These are phyloP conservation scores for Montifringilla adamsi DNA, from an alignment of 2,113 vertebrate genomes.

Conservation along the genomic window DNA sequence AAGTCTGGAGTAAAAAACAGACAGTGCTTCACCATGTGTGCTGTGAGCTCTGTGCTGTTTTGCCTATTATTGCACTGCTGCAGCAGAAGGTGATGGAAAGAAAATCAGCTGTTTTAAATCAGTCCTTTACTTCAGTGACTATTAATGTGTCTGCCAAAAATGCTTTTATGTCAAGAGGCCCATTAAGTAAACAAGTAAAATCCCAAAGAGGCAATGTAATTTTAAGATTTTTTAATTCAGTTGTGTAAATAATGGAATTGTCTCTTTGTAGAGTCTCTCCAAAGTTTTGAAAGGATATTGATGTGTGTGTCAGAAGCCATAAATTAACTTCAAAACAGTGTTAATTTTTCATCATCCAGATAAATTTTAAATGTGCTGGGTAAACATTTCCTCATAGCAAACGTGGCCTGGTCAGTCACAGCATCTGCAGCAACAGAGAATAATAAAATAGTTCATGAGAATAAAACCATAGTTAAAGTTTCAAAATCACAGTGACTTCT, in stretches of 20 bases:
- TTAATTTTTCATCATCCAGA: not conserved
- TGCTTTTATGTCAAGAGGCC: slow-evolving; percentile 6
- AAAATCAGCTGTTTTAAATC: not conserved
- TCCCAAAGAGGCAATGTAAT: not conserved
- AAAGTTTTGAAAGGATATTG: slow-evolving; percentile 24
- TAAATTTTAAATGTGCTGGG: not conserved
- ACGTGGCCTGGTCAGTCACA: not conserved
- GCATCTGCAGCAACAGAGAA: not conserved
- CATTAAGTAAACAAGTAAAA: slow-evolving; percentile 30
- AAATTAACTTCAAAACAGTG: not conserved
- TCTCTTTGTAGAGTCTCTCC: not conserved
- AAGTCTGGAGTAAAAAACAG: not conserved
- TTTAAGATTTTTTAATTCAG: not conserved
- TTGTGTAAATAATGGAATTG: slow-evolving; percentile 24
- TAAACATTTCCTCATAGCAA: not conserved
- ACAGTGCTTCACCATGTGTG: accelerated
- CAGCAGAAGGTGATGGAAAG: not conserved
- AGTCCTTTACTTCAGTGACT: not conserved
- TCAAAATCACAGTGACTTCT: not conserved
- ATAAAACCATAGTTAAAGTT: not conserved
- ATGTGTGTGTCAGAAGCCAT: not conserved
- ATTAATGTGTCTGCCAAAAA: slow-evolving; percentile 30
- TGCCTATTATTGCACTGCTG: not conserved
- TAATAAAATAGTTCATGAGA: not conserved
- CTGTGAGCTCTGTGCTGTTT: not conserved